Evolutionary conservation across 2,888 invertebrate genomes (phyloP), one percentile per base, ranked within the genome.

Genomic region (Pseudococcus jackbeardsleyi): DNA sequence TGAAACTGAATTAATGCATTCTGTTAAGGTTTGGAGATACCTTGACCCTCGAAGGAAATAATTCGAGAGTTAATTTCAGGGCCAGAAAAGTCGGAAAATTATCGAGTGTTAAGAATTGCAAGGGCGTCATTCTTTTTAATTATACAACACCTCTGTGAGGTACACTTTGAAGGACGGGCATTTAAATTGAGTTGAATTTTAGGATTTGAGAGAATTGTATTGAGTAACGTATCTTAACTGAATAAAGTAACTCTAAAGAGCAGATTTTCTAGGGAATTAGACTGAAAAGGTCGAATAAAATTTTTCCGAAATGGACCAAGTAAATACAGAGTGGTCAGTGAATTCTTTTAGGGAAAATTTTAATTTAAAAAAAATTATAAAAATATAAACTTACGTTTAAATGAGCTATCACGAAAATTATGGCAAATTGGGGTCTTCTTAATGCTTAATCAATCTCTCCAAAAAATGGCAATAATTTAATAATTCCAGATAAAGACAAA

Each of bases 1-100:
- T 19, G 82, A 88, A 88, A 54, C 77, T 79, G 39, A 88, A 88
- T 88, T 88, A 82, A 88, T 33, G 88, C 79, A 87, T 79, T 88
- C 54, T 82, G 33, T 48, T 68, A 59, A 64, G 86, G 50, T 88
- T 72, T 42, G 48, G 82, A 46, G 39, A 46, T 26, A 88, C 88
- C 88, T 88, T 88, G 88, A 88, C 88, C 88, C 88, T 88, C 48
- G 33, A 68, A 26, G 87, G 87, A 87, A 88, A 59, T 82, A 79
- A 68, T 88, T 88, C 77, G 86, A 86, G 86, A 86, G 86, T 64
- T 86, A 19, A 88, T 77, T 82, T 82, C 88, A 88, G 54, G 79
- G 79, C 82, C 88, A 77, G 87, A 48, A 79, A n/a, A 50, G 33
- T 59, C 48, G 50, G 79, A 88, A 33, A 77, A 79, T 68, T 26